Conservation (phyloP, 2,888 invertebrate species). For the Criorhina ranunculi region DNA sequence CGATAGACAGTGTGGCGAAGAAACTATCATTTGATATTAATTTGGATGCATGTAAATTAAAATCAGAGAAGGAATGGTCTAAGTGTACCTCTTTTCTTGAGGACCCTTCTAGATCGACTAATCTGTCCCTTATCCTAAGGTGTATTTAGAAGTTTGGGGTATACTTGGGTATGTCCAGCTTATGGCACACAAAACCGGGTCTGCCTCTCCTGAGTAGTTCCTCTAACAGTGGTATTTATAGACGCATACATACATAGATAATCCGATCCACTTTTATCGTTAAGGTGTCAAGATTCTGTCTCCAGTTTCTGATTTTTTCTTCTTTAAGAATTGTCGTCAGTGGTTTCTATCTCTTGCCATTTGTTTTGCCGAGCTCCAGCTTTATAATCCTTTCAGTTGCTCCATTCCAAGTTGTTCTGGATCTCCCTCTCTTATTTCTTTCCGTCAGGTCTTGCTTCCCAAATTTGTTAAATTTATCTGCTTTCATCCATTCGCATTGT, state of each 20-base stretch:
- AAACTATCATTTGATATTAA: not conserved
- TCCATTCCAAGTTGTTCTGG: not conserved
- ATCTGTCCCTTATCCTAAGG: no score
- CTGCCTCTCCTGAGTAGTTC: no score
- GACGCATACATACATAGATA: no score
- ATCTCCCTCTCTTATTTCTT: no score
- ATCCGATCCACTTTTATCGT: no score
- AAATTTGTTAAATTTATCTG: not conserved
- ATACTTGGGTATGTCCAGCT: no score
- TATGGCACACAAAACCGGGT: no score
- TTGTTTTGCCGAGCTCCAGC: not conserved
- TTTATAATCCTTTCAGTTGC: not conserved
- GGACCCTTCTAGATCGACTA: no score
- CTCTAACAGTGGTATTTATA: no score
- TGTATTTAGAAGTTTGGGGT: no score
- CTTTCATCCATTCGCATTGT: not conserved
- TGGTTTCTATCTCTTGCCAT: constrained; percentile 1
- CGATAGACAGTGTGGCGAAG: constrained; percentile 49
- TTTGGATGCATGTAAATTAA: not conserved
- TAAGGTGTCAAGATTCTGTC: no score
- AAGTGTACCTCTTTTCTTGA: no score
- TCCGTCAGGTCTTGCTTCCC: not conserved
- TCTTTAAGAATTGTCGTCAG: not conserved
- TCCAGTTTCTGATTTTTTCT: not conserved
- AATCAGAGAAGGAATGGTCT: not conserved